Percentiles rank a stretch among this genome's conserved stretches.
phyloP scores from a whole-genome alignment of 2,797 vertebrate species.

The Telmatherina bonti region DNA sequence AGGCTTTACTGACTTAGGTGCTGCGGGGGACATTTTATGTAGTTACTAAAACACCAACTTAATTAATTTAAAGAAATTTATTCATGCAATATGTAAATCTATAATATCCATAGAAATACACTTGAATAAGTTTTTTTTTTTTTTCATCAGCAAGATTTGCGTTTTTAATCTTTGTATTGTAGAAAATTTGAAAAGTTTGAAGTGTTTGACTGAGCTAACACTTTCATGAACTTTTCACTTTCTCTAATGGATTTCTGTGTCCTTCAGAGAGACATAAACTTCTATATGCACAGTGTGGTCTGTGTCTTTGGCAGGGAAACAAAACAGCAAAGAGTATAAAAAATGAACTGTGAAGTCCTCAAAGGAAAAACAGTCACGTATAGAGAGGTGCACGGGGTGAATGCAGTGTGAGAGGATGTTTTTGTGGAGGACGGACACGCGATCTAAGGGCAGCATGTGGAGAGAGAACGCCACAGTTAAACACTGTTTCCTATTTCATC shows the following conservation, averaged over 20 bases:
- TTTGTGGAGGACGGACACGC: constrained; percentile 12
- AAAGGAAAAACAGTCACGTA: not conserved
- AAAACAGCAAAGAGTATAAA: constrained; percentile 1
- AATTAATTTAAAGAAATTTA: no score
- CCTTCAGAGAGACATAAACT: not conserved
- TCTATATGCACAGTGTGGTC: not conserved
- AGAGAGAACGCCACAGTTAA: constrained; percentile 46
- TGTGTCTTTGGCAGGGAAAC: constrained; percentile 12
- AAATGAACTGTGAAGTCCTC: constrained; percentile 6
- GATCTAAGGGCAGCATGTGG: constrained; percentile 5
- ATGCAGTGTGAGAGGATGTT: constrained; percentile 23
- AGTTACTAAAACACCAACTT: no score
- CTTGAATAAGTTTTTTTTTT: no score
- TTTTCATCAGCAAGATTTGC: no score
- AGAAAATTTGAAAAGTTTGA: no score
- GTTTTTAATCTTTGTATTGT: no score
- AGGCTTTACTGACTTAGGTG: no score
- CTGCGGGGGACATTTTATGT: no score
- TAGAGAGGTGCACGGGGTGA: not conserved
- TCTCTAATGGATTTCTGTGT: not conserved
- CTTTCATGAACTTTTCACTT: no score
- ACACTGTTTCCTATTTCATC: constrained; percentile 27
- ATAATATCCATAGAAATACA: no score
- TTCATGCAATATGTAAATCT: no score
- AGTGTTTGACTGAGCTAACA: no score